These are phyloP conservation scores for Pandemis cinnamomeana DNA, from an alignment of 2,888 invertebrate species.

Conservation along the genomic window DNA sequence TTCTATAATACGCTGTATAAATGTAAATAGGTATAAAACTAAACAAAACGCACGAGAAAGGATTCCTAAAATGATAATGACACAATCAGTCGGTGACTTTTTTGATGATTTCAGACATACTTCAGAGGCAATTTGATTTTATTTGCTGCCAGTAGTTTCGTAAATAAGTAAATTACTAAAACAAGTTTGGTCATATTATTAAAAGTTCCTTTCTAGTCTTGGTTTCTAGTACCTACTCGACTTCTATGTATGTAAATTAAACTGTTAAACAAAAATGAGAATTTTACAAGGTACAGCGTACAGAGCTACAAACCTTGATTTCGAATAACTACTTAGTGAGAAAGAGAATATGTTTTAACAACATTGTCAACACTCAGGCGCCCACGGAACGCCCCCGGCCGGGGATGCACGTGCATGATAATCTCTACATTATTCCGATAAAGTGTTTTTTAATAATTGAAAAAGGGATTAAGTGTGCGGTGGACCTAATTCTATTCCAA, in stretches of 20 bases:
- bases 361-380: not conserved
- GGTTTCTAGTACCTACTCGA: no score
- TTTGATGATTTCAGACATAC: not conserved
- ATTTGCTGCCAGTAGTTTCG: not conserved
- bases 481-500: constrained; percentile 31
- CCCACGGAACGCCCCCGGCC: not conserved
- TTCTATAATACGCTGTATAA: not conserved
- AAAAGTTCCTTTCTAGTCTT: not conserved
- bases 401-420: constrained; percentile 68
- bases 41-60: not conserved
- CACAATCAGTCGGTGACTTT: not conserved
- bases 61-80: not conserved
- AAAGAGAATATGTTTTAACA: constrained; percentile 3
- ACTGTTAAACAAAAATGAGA: not conserved
- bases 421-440: constrained; percentile 75
- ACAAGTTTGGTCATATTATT: not conserved
- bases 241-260: not conserved
- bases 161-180: not conserved
- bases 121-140: not conserved
- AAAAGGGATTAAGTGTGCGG: constrained; percentile 70
- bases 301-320: not conserved
- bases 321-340: not conserved
- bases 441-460: constrained; percentile 80
- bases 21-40: constrained; percentile 8
- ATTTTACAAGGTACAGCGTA: not conserved